Evolutionary conservation across 1,140 invertebrate genomes (phyloP).

Genomic region (Drosophila guanche): DNA sequence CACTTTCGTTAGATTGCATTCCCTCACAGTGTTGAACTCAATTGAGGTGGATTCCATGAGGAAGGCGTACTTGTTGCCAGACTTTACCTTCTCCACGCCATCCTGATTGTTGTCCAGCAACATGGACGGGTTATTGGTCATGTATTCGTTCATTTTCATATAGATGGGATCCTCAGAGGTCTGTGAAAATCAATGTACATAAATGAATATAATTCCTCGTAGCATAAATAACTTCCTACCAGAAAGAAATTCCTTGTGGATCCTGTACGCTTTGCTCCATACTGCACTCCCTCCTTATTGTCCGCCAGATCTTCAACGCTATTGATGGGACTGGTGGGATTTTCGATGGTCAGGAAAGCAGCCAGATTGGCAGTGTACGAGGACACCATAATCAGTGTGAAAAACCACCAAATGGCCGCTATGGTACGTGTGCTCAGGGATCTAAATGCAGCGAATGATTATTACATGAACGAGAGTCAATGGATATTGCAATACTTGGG

Average conservation of each 20-base stretch:
- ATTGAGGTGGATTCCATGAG: constrained; percentile 95
- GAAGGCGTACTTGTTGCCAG: constrained; percentile 90
- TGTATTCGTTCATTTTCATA: constrained; percentile 92
- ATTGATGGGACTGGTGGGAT: constrained; percentile 90
- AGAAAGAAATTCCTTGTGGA: constrained; percentile 93
- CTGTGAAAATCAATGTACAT: constrained; percentile 61
- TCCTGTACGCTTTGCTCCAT: constrained; percentile 93
- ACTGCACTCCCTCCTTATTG: constrained; percentile 89
- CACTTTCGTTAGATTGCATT: constrained; percentile 92
- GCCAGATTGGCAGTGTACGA: constrained; percentile 99
- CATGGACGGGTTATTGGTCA: constrained; percentile 87
- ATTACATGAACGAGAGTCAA: background rate
- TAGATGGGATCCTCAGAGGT: constrained; percentile 90
- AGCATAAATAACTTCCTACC: constrained; percentile 84
- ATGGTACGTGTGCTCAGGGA: constrained; percentile 91
- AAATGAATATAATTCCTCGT: background rate
- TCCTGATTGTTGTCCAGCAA: constrained; percentile 89
- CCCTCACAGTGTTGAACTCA: constrained; percentile 91
- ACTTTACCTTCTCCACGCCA: constrained; percentile 87
- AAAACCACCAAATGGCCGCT: constrained; percentile 96
- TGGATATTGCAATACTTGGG: constrained; percentile 85
- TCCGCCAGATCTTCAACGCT: constrained; percentile 93
- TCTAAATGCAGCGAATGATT: constrained; percentile 81
- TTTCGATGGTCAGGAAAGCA: constrained; percentile 96
- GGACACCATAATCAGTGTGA: constrained; percentile 97